Evolutionary conservation across 2,797 vertebrate species (phyloP).

Genomic region (Columba guinea): DNA sequence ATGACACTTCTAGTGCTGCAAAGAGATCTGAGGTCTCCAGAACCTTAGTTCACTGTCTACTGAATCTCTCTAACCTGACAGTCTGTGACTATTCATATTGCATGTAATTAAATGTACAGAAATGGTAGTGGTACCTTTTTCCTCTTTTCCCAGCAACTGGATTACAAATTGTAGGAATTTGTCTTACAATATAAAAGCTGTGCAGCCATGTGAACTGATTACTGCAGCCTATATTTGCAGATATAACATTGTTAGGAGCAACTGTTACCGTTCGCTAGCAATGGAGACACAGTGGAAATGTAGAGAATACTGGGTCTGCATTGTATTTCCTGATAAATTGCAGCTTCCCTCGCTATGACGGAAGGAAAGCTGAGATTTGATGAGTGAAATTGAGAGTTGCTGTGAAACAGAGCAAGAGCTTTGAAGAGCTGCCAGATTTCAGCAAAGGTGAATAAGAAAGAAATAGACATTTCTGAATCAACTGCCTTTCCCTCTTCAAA

Average conservation of each 20-base stretch:
- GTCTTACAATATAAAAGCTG: not conserved
- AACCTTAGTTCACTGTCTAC: not conserved
- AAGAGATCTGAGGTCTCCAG: not conserved
- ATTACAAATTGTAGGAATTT: not conserved
- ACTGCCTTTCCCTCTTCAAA: slow-evolving; percentile 11
- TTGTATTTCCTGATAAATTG: slow-evolving; percentile 28
- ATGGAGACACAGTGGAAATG: not conserved
- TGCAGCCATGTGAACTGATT: not conserved
- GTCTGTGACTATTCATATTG: not conserved
- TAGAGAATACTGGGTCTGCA: not conserved
- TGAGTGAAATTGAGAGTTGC: slow-evolving; percentile 16
- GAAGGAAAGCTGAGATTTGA: slow-evolving; percentile 29
- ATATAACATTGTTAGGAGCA: not conserved
- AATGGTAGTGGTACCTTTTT: not conserved
- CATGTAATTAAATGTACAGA: not conserved
- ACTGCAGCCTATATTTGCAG: not conserved
- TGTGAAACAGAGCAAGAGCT: not conserved
- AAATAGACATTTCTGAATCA: slow-evolving; percentile 15
- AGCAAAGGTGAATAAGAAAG: slow-evolving; percentile 29
- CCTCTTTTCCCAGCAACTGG: not conserved
- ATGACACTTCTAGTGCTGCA: not conserved
- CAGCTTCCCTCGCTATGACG: not conserved
- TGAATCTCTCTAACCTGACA: not conserved
- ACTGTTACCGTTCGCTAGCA: not conserved
- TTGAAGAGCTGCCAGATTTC: slow-evolving; percentile 58